Percentiles rank a stretch among this genome's conserved stretches.
phyloP scores from a whole-genome alignment of 1,140 invertebrate genomes.

The Argopecten irradians region DNA sequence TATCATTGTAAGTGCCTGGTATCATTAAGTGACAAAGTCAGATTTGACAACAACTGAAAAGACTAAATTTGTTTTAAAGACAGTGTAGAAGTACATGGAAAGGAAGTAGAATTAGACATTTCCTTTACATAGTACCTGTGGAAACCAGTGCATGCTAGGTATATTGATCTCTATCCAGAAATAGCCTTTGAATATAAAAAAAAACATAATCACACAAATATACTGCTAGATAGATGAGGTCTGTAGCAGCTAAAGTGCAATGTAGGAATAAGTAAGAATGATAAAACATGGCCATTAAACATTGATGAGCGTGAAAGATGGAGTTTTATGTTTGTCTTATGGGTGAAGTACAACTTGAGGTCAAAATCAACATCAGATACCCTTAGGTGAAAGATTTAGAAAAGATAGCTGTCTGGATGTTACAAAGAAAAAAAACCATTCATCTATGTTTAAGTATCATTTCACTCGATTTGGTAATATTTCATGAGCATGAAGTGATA shows the following conservation, averaged over 20 bases:
- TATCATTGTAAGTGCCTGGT: no score
- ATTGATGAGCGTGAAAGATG: not conserved
- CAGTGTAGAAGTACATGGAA: no score
- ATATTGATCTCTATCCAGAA: no score
- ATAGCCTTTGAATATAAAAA: not conserved
- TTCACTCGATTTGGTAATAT: not conserved
- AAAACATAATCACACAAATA: not conserved
- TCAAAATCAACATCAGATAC: not conserved
- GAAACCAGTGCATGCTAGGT: no score
- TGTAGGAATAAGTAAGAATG: not conserved
- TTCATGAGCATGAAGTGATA: not conserved
- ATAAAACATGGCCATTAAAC: not conserved
- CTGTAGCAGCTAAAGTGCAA: not conserved
- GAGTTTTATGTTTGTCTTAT: not conserved
- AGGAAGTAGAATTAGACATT: no score
- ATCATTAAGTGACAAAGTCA: no score
- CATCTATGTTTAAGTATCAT: not conserved
- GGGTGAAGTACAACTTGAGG: not conserved
- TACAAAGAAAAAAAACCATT: not conserved
- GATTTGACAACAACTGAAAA: no score
- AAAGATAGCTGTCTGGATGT: not conserved
- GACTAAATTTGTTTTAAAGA: no score
- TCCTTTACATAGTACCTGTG: no score
- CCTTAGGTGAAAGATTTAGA: not conserved
- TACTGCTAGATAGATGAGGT: not conserved